Percentiles rank a stretch among this genome's conserved stretches.
Evolutionary conservation across 2,113 vertebrate genomes (phyloP).

Genomic region (Microtus richardsoni): DNA sequence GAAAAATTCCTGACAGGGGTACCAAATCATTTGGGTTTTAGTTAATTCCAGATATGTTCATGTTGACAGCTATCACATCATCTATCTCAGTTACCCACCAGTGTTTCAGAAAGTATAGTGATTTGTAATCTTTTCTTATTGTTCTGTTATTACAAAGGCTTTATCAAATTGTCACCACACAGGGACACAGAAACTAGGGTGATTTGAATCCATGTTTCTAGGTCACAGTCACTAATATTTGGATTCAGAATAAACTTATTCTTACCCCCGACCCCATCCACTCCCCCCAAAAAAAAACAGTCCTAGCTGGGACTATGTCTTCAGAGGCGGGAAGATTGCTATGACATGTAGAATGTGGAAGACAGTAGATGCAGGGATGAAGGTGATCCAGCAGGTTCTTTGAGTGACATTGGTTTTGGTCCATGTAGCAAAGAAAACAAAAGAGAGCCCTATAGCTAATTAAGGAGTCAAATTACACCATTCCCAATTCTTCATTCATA

Average conservation of each 20-base stretch:
- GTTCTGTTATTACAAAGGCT: background rate
- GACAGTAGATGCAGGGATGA: background rate
- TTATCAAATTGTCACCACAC: background rate
- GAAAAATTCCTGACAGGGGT: background rate
- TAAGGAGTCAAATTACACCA: background rate
- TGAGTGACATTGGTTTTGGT: background rate
- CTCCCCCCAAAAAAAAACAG: background rate
- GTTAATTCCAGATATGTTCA: background rate
- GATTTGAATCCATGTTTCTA: background rate
- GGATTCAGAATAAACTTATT: background rate
- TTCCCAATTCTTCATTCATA: background rate
- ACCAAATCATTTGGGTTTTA: background rate
- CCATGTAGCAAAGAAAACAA: background rate
- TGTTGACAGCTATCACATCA: background rate
- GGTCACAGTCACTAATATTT: background rate
- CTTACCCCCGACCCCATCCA: background rate
- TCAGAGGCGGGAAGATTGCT: background rate
- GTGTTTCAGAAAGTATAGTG: background rate
- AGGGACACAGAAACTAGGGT: background rate
- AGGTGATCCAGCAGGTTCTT: background rate
- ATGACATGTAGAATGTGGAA: background rate
- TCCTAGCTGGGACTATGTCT: background rate
- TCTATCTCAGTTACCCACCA: background rate
- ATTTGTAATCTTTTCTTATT: background rate
- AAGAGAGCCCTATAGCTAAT: background rate